phyloP scores from a whole-genome alignment of 2,797 vertebrate species.

The Melanotaenia nigrans region DNA sequence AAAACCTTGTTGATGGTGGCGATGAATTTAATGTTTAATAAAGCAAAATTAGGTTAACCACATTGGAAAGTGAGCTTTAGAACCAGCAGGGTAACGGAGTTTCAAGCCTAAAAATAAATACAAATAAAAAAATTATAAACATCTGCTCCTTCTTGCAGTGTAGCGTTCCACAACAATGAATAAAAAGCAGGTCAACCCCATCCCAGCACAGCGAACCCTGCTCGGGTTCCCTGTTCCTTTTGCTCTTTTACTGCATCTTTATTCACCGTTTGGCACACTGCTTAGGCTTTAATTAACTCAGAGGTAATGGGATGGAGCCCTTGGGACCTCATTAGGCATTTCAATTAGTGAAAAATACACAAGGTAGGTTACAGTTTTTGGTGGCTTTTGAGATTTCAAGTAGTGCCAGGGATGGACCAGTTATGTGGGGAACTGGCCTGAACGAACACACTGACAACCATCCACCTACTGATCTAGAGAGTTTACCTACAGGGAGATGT shows the following conservation, averaged over 20 bases:
- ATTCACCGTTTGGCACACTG: conserved; percentile 81
- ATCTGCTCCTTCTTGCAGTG: conserved; percentile 80
- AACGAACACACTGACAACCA: conserved; percentile 43
- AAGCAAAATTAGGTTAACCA: conserved; percentile 77
- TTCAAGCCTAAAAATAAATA: conserved; percentile 76
- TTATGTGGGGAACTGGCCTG: conserved; percentile 59
- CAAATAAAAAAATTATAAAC: conserved; percentile 82
- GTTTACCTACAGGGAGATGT: not conserved
- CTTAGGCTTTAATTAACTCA: conserved; percentile 84
- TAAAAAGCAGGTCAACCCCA: conserved; percentile 79
- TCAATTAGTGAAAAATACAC: conserved; percentile 88
- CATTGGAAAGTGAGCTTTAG: conserved; percentile 74
- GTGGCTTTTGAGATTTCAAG: conserved; percentile 78
- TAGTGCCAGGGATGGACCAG: conserved; percentile 78
- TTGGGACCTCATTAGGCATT: conserved; percentile 92
- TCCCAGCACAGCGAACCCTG: conserved; percentile 53
- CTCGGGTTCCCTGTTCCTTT: conserved; percentile 59
- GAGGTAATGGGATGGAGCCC: conserved; percentile 87
- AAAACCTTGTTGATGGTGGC: conserved; percentile 55
- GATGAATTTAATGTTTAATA: conserved; percentile 80
- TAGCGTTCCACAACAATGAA: conserved; percentile 77
- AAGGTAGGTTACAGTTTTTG: conserved; percentile 83
- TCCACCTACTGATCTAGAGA: conserved; percentile 12
- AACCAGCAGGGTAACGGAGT: conserved; percentile 72
- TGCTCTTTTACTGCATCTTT: conserved; percentile 79